Conservation (phyloP, 2,888 invertebrate genomes). For the Syrphus vitripennis region DNA sequence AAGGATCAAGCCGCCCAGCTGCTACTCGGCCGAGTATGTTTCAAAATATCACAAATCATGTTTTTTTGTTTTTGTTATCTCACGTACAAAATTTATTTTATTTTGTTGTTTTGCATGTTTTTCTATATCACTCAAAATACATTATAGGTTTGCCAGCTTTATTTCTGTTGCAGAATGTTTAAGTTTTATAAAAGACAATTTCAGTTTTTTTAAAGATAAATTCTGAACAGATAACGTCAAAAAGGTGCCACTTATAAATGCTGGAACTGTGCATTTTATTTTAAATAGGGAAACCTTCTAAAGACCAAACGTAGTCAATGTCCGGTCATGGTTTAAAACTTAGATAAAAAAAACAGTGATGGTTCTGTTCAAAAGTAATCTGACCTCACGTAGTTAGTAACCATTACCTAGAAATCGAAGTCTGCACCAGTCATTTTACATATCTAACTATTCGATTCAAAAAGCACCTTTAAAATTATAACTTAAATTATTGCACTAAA, state of each 20-base stretch:
- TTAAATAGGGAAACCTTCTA: neutral
- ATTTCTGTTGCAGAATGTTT: neutral
- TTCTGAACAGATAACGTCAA: neutral
- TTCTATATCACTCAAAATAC: neutral
- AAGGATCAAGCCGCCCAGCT: conserved; percentile 73
- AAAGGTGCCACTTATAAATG: neutral
- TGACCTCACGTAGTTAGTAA: too few relatives aligned
- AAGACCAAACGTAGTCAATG: too few relatives aligned
- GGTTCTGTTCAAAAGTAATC: neutral
- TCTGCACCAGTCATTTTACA: too few relatives aligned
- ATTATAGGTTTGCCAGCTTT: neutral
- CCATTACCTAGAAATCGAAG: too few relatives aligned
- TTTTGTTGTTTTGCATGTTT: neutral
- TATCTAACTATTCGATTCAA: too few relatives aligned
- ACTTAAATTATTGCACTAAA: neutral
- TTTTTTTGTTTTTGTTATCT: conserved; percentile 16
- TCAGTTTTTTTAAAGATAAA: neutral
- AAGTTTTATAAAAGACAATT: neutral
- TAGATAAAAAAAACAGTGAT: neutral
- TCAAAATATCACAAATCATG: conserved; percentile 21
- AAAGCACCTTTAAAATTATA: too few relatives aligned
- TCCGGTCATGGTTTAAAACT: too few relatives aligned
- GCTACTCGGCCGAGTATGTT: conserved; percentile 79
- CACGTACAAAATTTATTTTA: neutral
- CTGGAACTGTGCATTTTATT: neutral